Percentiles rank a stretch among this genome's conserved stretches.
phyloP scores from a whole-genome alignment of 2,113 vertebrate species.

The Crotalus horridus region DNA sequence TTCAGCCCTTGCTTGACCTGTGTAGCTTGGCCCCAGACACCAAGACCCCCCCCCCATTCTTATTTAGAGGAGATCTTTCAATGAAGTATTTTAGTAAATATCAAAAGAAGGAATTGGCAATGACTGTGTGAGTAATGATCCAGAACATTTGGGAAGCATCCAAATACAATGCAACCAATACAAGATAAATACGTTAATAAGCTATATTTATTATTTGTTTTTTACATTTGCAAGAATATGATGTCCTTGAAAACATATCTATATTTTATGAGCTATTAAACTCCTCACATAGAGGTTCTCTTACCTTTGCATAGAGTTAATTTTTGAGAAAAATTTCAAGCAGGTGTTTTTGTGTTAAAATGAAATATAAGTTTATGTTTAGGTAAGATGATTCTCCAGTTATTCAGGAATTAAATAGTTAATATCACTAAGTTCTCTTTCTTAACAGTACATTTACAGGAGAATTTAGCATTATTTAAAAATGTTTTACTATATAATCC shows the following conservation, averaged over 20 bases:
- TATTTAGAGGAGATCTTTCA: not conserved
- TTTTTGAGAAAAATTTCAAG: not conserved
- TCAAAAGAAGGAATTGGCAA: not conserved
- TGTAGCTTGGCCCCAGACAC: not conserved
- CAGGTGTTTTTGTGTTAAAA: not conserved
- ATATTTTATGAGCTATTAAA: not conserved
- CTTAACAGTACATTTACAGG: not conserved
- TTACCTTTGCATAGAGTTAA: not conserved
- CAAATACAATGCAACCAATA: not conserved
- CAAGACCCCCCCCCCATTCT: not conserved
- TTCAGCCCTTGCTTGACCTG: not conserved
- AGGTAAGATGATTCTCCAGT: not conserved
- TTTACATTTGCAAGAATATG: not conserved
- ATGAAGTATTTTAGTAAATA: not conserved
- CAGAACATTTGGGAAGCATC: not conserved
- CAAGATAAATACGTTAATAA: not conserved
- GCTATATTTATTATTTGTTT: not conserved
- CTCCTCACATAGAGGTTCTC: not conserved
- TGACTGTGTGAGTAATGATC: not conserved
- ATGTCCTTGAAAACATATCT: not conserved
- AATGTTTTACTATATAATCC: not conserved
- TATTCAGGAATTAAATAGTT: not conserved
- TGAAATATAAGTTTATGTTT: not conserved
- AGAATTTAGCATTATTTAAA: not conserved
- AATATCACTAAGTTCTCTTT: not conserved